phyloP scores from a whole-genome alignment of 2,888 invertebrate species.

The Melieria picta region DNA sequence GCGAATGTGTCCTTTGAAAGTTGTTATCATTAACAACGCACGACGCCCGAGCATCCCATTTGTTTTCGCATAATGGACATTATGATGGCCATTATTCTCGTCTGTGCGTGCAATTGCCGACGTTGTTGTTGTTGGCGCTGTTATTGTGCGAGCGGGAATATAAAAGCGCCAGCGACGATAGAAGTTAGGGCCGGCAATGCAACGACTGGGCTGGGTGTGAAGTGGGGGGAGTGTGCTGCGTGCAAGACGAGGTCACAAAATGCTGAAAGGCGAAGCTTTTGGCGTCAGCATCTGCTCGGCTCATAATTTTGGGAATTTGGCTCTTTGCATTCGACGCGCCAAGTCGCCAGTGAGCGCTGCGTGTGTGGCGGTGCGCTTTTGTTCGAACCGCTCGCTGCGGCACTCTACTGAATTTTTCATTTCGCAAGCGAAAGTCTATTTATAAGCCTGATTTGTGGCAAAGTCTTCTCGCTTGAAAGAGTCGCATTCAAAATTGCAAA shows the following conservation, averaged over 20 bases:
- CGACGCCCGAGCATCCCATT: constrained; percentile 59
- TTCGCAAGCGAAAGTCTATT: not conserved
- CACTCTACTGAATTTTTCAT: not conserved
- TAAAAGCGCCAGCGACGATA: not conserved
- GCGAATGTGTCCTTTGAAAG: constrained; percentile 23
- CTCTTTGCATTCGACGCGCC: too few relatives aligned
- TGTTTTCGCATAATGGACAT: constrained; percentile 64
- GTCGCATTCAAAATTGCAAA: too few relatives aligned
- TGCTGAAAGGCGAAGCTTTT: not conserved
- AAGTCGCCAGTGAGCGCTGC: too few relatives aligned
- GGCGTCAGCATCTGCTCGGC: constrained; percentile 9
- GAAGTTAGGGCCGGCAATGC: not conserved
- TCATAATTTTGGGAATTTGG: constrained; percentile 51
- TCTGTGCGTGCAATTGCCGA: constrained; percentile 36
- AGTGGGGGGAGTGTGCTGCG: too few relatives aligned
- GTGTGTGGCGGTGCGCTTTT: not conserved
- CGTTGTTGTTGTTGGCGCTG: constrained; percentile 31
- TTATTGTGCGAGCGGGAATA: not conserved
- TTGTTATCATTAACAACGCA: constrained; percentile 54
- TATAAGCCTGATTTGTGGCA: too few relatives aligned
- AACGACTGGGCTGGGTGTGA: too few relatives aligned
- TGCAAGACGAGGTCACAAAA: too few relatives aligned
- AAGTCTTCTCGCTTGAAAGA: too few relatives aligned
- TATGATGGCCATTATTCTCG: constrained; percentile 46
- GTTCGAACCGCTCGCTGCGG: not conserved